phyloP scores from a whole-genome alignment of 2,888 invertebrate species.

The Busseola fusca region DNA sequence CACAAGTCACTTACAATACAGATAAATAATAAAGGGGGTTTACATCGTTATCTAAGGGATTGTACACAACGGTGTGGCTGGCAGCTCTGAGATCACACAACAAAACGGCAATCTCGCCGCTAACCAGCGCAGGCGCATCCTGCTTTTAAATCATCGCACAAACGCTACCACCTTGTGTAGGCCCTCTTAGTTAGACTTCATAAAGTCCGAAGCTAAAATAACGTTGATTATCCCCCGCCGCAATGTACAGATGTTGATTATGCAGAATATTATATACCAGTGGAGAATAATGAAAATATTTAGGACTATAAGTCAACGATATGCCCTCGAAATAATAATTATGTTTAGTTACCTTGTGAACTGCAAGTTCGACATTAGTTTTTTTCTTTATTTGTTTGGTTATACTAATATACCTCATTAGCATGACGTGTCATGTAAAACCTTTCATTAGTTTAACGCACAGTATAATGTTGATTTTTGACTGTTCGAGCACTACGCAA shows the following conservation, averaged over 20 bases:
- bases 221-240: conserved; percentile 59
- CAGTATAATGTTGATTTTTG: conserved; percentile 66
- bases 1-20: conserved; percentile 66
- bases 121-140: conserved; percentile 9
- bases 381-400: conserved; percentile 76
- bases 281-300: conserved; percentile 76
- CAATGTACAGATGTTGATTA: conserved; percentile 78
- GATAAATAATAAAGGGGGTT: conserved; percentile 45
- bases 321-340: conserved; percentile 80
- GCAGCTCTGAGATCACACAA: not conserved
- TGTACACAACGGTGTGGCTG: conserved; percentile 13
- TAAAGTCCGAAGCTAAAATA: conserved; percentile 30
- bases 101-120: not conserved
- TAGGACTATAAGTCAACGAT: conserved; percentile 86
- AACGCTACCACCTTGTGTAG: conserved; percentile 23
- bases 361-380: conserved; percentile 85
- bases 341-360: conserved; percentile 87
- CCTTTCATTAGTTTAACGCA: conserved; percentile 69
- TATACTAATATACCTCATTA: conserved; percentile 84
- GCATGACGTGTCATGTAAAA: conserved; percentile 82
- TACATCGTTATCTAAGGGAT: conserved; percentile 13
- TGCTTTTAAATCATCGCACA: not conserved
- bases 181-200: not conserved
- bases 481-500: conserved; percentile 55
- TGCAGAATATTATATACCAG: conserved; percentile 81